phyloP scores from a whole-genome alignment of 2,113 vertebrate genomes.

The Carettochelys insculpta region DNA sequence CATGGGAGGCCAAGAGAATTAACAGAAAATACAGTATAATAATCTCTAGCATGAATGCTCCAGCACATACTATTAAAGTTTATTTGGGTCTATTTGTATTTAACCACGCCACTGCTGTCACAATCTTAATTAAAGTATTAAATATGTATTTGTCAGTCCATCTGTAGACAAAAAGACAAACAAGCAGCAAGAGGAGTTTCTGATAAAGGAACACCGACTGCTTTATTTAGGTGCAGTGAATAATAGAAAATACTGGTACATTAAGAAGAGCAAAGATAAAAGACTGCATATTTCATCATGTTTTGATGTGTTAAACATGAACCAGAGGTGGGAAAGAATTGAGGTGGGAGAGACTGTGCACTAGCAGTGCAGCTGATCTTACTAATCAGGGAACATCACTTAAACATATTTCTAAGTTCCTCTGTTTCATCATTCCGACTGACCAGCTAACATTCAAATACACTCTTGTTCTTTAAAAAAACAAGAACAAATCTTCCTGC shows the following conservation, averaged over 20 bases:
- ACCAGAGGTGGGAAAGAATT: not conserved
- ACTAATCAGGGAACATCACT: not conserved
- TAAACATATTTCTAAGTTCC: not conserved
- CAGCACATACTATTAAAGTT: not conserved
- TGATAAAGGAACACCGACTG: not conserved
- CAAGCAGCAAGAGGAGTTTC: not conserved
- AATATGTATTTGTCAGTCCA: not conserved
- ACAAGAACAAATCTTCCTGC: not conserved
- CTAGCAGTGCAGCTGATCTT: not conserved
- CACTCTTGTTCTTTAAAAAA: not conserved
- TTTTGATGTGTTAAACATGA: not conserved
- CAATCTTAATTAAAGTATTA: not conserved
- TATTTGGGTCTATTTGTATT: not conserved
- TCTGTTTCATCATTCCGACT: not conserved
- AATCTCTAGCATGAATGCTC: not conserved
- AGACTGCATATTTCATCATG: not conserved
- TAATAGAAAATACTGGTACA: not conserved
- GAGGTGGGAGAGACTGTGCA: not conserved
- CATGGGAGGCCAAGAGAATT: slow-evolving; percentile 8
- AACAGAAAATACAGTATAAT: slow-evolving; percentile 23
- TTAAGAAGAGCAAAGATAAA: not conserved
- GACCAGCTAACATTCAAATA: not conserved
- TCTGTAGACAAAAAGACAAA: slow-evolving; percentile 18
- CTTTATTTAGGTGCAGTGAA: not conserved
- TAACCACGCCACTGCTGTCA: not conserved